These are phyloP conservation scores for Phrynocephalus guinanensis DNA, from an alignment of 2,797 vertebrate species.

Conservation along the genomic window DNA sequence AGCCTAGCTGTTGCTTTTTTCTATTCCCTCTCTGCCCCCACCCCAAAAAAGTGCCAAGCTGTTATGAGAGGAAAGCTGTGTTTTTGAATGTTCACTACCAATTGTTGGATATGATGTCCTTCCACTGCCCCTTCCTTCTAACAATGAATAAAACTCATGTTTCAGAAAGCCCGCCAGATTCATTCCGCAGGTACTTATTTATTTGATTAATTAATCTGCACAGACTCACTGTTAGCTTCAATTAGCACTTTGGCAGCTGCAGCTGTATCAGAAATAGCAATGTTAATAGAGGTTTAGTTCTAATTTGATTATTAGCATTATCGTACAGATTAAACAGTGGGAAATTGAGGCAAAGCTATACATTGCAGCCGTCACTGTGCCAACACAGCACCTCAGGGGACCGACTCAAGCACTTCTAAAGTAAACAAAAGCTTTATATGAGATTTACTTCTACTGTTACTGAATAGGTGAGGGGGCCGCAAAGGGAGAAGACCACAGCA, in stretches of 20 bases:
- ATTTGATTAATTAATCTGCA: neutral
- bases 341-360: neutral
- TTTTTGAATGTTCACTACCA: neutral
- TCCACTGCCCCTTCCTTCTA: neutral
- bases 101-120: neutral
- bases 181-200: no score
- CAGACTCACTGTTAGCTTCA: neutral
- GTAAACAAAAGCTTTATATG: neutral
- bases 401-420: neutral
- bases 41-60: neutral
- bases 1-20: no score
- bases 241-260: constrained; percentile 6
- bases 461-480: neutral
- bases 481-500: neutral
- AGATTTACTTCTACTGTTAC: neutral
- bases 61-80: neutral
- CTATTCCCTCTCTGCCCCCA: no score
- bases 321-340: neutral
- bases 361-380: neutral
- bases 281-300: neutral
- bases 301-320: constrained; percentile 11
- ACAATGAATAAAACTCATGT: neutral
- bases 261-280: neutral
- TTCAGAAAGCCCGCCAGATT: neutral
- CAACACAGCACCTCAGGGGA: no score